Base-by-base conservation (phyloP, 1,140 invertebrate species). In the Hormaphis cornu region DNA sequence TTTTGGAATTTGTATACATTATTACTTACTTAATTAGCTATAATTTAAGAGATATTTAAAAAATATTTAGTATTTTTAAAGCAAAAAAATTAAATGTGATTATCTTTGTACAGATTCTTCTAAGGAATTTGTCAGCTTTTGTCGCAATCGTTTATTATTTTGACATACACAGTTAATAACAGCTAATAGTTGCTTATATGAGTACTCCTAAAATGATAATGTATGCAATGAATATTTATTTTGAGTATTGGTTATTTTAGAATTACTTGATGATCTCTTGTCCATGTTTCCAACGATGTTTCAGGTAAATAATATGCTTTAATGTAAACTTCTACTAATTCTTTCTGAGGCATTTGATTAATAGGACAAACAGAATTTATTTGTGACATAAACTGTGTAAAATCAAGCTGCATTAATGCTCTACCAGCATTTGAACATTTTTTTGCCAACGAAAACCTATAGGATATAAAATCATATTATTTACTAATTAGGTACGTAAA, bases 401-500 rank as follows among this genome's bases (percentile, higher is more conserved):
- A 98, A 82, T 99, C 97, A 4, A 99, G 81, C 77, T 97, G 95
- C 96, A 99, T 99, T 3, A 98, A 78, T 0, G 93, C 96, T 71
- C 96, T 80, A 1, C 97, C 97, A 72, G 93, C 95, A 73, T 95
- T 95, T 0, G 93, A 93, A 80, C 97, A 99, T 78, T 96, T 97
- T 73, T 89, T 92, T 1, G 90, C 90, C 75, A 85, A 87, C 8
- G 92, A 87, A 80, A 92, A 97, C 7, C 89, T 90, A 72, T 14
- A 80, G 75, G 74, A 74, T 72, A 71, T 73, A 66, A 24, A 40
- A 61, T 22, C 48, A 61, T 24, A 35, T 40, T 46, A 8, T 37
- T n/a, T 37, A 30, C 8, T n/a, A 48, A n/a, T 42, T 5, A 40
- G 22, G 24, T 28, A 48, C n/a, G 59, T 20, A 28, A 22, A 35